Percentiles rank a stretch among this genome's conserved stretches.
Conservation (phyloP, 2,797 vertebrate species). For the Sibirionetta formosa region DNA sequence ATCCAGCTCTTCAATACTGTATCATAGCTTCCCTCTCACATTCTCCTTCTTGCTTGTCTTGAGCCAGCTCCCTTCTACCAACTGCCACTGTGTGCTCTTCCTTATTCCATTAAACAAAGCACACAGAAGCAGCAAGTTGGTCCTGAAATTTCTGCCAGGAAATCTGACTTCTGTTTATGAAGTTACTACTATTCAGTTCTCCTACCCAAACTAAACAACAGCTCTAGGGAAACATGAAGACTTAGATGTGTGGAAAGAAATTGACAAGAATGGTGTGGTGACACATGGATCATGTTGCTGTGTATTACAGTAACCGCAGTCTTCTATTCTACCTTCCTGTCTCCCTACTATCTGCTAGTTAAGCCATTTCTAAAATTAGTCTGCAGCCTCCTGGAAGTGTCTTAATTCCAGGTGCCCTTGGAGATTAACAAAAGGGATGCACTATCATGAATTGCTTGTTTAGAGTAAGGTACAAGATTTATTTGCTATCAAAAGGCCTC, state of each 20-base stretch:
- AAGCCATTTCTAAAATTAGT: constrained; percentile 54
- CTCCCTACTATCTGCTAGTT: background rate
- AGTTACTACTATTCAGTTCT: background rate
- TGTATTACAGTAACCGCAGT: background rate
- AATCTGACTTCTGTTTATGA: background rate
- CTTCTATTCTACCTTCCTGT: background rate
- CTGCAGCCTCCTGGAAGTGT: background rate
- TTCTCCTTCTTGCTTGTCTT: background rate
- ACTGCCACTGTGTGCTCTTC: background rate
- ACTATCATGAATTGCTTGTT: background rate
- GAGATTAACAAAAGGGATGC: background rate
- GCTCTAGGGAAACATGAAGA: background rate
- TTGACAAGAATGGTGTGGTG: background rate
- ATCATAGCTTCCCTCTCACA: background rate
- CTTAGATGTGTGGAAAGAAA: background rate
- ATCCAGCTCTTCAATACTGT: background rate
- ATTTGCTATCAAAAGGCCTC: background rate
- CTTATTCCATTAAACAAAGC: background rate
- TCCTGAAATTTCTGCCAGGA: background rate
- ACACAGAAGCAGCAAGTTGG: background rate
- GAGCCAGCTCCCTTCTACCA: background rate
- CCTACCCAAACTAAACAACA: background rate
- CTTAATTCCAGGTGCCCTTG: constrained; percentile 1
- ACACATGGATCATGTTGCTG: background rate
- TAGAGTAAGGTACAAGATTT: background rate